Evolutionary conservation across 2,888 invertebrate species (phyloP).

Genomic region (Philonicus albiceps): DNA sequence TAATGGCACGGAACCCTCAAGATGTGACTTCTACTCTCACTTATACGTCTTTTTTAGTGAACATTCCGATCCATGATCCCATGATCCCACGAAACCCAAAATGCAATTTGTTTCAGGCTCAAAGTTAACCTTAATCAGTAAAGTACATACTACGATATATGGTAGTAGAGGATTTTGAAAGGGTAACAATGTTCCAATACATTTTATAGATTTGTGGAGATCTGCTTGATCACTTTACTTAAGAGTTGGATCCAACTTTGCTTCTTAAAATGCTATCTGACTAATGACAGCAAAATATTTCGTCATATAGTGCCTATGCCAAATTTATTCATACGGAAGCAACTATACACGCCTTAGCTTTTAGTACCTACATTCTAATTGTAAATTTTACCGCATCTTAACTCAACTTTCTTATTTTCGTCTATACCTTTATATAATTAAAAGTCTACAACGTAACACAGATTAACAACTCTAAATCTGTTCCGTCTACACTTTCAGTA

Average conservation of each 20-base stretch:
- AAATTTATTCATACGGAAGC: neutral
- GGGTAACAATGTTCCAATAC: neutral
- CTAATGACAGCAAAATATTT: neutral
- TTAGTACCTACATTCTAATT: neutral
- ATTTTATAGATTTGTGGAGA: neutral
- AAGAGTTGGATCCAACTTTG: neutral
- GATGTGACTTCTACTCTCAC: no score
- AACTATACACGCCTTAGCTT: neutral
- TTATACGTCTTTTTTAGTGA: no score
- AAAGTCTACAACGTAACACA: neutral
- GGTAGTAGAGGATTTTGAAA: no score
- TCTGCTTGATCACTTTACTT: neutral
- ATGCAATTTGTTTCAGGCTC: no score
- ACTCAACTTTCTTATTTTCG: neutral
- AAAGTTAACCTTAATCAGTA: no score
- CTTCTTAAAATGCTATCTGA: neutral
- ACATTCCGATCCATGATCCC: no score
- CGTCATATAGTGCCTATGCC: neutral
- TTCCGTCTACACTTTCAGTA: neutral
- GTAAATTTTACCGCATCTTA: neutral
- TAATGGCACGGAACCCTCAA: no score
- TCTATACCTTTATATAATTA: neutral
- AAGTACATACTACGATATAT: no score
- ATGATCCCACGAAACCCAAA: no score
- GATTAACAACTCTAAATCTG: neutral